These are phyloP conservation scores for Macrochelys suwanniensis DNA, from an alignment of 2,797 vertebrate species.

Conservation along the genomic window DNA sequence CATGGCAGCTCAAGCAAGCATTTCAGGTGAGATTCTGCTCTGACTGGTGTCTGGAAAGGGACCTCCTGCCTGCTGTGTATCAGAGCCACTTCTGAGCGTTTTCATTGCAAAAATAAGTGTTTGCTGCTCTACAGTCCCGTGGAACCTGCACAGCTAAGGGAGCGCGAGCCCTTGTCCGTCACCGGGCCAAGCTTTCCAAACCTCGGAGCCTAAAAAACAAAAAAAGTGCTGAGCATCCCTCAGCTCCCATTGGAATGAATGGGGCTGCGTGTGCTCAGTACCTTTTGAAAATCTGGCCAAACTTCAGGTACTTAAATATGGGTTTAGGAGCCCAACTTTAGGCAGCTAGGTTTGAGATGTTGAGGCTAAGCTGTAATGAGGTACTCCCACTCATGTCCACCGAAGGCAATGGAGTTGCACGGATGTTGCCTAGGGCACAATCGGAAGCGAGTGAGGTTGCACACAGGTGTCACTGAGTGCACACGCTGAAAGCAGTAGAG, in stretches of 20 bases:
- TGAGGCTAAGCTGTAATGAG: constrained; percentile 55
- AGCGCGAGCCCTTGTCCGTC: not conserved
- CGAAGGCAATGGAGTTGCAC: constrained; percentile 6
- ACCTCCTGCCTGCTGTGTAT: not conserved
- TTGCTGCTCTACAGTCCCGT: not conserved
- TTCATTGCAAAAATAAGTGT: not conserved
- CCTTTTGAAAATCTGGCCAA: not conserved
- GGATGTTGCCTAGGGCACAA: not conserved
- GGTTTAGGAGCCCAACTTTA: constrained; percentile 33
- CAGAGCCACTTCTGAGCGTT: not conserved
- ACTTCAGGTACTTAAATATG: not conserved
- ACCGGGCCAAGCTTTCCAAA: not conserved
- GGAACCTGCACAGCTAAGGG: not conserved
- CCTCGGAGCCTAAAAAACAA: not conserved
- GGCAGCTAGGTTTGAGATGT: constrained; percentile 30
- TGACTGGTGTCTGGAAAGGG: not conserved
- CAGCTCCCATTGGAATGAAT: not conserved
- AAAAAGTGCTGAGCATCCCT: not conserved
- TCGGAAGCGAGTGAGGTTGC: not conserved
- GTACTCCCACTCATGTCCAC: not conserved
- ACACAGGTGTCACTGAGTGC: not conserved
- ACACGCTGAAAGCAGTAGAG: not conserved
- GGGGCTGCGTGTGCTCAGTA: not conserved
- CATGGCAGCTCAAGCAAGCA: not conserved
- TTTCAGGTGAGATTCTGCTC: not conserved